These are phyloP conservation scores for Hirtodrosophila histrioides DNA, from an alignment of 2,888 invertebrate species.

Conservation along the genomic window DNA sequence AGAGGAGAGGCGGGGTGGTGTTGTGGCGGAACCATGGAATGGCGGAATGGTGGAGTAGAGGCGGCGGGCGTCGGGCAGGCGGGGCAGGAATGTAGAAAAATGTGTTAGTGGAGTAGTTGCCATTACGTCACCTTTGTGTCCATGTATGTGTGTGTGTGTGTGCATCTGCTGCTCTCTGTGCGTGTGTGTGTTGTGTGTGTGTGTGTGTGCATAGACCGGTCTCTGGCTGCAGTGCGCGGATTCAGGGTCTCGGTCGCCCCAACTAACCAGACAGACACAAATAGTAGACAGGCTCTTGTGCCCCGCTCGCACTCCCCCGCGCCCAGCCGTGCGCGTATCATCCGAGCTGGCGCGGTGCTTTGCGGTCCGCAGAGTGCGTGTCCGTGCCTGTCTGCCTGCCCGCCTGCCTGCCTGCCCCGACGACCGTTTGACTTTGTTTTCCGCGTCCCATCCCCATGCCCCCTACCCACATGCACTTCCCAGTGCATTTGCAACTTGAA, in stretches of 20 bases:
- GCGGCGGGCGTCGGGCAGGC: neutral
- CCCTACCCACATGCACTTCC: neutral
- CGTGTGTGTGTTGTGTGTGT: constrained; percentile 3
- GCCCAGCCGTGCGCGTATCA: neutral
- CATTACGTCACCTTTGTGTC: constrained; percentile 83
- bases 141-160: constrained; percentile 20
- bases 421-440: constrained; percentile 42
- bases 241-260: constrained; percentile 71
- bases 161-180: neutral
- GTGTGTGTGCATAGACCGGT: constrained; percentile 32
- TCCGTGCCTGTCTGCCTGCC: neutral
- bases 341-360: constrained; percentile 23
- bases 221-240: constrained; percentile 27
- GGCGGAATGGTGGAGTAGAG: neutral
- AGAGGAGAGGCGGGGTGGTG: constrained; percentile 18
- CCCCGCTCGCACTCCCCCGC: neutral
- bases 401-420: constrained; percentile 1
- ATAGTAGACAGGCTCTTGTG: constrained; percentile 8
- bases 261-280: constrained; percentile 35
- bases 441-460: neutral
- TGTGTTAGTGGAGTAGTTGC: constrained; percentile 85
- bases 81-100: constrained; percentile 82
- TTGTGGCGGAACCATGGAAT: neutral
- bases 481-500: constrained; percentile 6
- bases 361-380: constrained; percentile 42